Base-by-base conservation (phyloP, 2,797 vertebrate genomes). In the Amphiprion clarkii region DNA sequence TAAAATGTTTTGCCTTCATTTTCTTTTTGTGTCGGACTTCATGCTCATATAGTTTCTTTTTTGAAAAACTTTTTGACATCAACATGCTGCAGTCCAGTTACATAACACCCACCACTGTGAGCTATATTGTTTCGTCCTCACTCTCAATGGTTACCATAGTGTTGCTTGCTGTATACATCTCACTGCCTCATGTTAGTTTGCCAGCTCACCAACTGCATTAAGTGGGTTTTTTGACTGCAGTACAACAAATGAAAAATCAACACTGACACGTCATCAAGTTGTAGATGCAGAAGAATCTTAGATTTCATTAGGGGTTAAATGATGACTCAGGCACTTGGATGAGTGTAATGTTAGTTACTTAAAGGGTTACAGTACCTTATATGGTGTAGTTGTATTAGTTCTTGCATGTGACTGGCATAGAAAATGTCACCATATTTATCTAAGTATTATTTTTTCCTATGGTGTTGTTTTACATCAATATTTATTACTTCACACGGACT, bases 111-210 rank as follows among this genome's bases (percentile, higher is more conserved):
- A 36, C 53, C 16, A 16, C 46, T 49, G 7, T 27, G 54, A 72
- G 21, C 74, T 23, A 12, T 5, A 49, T 13, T 44, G 17, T 46
- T 69, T 21, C 6, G 44, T 19, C 44, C 36, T 39, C 51, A 23
- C n/a, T 56, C 49, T n/a, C 36, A 54, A 39, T 67, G 46, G 64
- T 79, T 77, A 51, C 40, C 71, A 71, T 44, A 48, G 76, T 63
- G 64, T 77, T 67, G 48, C n/a, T 31, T 55, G 61, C n/a, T 56
- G 42, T 68, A 33, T 72, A 56, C 25, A 40, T 60, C n/a, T 42
- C 11, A 14, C 2, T 65, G 17, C 3, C 5, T 67, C 13, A 29
- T 51, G 54, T 54, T 21, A 57, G 19, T 65, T 79, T 67, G 39
- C 19, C 17, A 31, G 6, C 2, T 54, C 25, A 79, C 21, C 19